Evolutionary conservation across 2,888 invertebrate genomes (phyloP).

Genomic region (Epinotia bilunana): DNA sequence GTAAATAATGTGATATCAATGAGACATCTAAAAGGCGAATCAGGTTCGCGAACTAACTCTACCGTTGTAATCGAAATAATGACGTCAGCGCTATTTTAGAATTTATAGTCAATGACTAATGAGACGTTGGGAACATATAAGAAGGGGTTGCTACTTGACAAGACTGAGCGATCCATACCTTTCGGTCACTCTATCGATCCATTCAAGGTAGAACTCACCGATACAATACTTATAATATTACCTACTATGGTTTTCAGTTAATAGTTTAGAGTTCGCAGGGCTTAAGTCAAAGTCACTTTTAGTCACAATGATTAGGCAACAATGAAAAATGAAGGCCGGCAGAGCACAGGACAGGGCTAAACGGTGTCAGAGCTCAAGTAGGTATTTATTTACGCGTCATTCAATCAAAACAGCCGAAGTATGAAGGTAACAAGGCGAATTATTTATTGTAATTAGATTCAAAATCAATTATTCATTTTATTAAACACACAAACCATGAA

Average conservation of each 20-base stretch:
- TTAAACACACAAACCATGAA: background rate
- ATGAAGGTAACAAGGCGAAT: background rate
- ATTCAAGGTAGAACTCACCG: background rate
- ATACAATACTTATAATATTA: background rate
- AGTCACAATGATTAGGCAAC: slow-evolving; percentile 5
- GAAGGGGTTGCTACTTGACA: background rate
- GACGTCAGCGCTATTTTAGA: too few relatives aligned
- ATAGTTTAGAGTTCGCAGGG: slow-evolving; percentile 5
- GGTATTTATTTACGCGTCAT: background rate
- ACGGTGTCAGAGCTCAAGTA: slow-evolving; percentile 1
- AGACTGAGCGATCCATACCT: background rate
- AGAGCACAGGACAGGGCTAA: slow-evolving; percentile 19
- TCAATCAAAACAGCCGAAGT: background rate
- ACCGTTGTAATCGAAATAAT: too few relatives aligned
- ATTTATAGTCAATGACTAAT: background rate
- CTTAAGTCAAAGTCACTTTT: slow-evolving; percentile 8
- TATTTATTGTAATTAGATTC: background rate
- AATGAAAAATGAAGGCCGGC: slow-evolving; percentile 2
- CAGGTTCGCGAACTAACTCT: too few relatives aligned
- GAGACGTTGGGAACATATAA: background rate
- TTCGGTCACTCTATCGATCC: background rate
- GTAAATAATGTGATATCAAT: background rate
- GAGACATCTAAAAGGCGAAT: background rate
- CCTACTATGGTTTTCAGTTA: background rate
- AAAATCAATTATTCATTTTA: background rate